Base-by-base conservation (phyloP, 2,888 invertebrate genomes). In the Meteorus cinctellus region DNA sequence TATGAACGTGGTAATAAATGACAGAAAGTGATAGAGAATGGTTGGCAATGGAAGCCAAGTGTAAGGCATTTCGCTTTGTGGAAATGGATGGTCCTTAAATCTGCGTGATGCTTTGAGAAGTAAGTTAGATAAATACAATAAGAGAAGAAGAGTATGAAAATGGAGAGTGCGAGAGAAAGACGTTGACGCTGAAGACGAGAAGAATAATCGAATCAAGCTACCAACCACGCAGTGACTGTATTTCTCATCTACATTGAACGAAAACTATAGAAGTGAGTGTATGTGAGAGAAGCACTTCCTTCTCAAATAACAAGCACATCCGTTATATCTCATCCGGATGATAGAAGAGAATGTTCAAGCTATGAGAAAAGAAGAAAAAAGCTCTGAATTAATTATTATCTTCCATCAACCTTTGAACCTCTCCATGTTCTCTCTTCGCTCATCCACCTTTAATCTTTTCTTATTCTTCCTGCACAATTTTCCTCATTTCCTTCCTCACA, bases 341-440 rank as follows among this genome's bases (percentile, higher is more conserved):
- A 69, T 34, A 69, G n/a, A 51, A 69, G 69, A 29, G 34, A 51
- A 55, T 55, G 19, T 55, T 55, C 19, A 8, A 55, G 19, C 19
- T 8, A 19, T 19, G 19, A 48, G 34, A n/a, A 31, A 10, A 48
- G 29, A 51, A 68, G 34, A 29, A 27, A 67, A 48, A 41, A 31
- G 16, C 48, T 31, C 36, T 65, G 65, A 65, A 69, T 69, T 69
- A 69, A 69, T 69, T 69, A 69, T 29, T 12, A 69, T 31, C 19
- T 34, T 51, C 55, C 29, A 68, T 51, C 27, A 65, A 65, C 31
- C 65, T 65, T 36, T 34, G 65, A 65, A 36, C n/a, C 31, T 1
- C 29, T 14, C 34, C 14, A 0, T 31, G 10, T 31, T 79, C 76
- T 83, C 82, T 76, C 82, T 83, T 41, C n/a, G 19, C 31, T 31